phyloP scores from a whole-genome alignment of 2,113 vertebrate species.

The Fulmarus glacialis region DNA sequence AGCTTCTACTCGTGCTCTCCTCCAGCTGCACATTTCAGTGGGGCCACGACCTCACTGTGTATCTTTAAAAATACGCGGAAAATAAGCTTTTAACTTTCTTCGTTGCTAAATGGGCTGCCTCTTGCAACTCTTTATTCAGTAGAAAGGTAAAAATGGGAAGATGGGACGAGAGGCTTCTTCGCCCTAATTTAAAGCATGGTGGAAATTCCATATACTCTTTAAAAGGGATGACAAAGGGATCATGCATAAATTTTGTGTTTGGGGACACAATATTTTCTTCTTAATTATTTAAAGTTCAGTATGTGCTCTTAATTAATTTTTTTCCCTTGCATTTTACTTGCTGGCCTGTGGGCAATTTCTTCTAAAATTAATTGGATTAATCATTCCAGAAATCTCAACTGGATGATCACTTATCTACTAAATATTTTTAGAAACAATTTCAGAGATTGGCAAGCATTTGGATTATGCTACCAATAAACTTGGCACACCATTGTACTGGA shows the following conservation, averaged over 20 bases:
- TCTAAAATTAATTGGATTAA: neutral
- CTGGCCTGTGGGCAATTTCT: neutral
- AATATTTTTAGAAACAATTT: neutral
- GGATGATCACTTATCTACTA: neutral
- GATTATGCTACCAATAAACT: neutral
- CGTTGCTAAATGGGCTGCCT: neutral
- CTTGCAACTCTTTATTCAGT: neutral
- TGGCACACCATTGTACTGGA: neutral
- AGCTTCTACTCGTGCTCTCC: neutral
- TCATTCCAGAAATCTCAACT: neutral
- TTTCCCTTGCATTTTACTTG: neutral
- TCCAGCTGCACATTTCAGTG: conserved; percentile 11
- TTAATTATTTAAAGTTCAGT: neutral
- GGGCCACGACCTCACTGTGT: neutral
- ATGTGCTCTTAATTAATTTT: neutral
- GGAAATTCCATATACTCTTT: neutral
- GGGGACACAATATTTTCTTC: neutral
- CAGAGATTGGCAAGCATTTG: neutral
- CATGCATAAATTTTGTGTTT: neutral
- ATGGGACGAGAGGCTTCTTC: neutral
- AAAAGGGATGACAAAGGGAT: neutral
- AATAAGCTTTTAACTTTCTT: neutral
- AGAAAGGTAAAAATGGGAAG: neutral
- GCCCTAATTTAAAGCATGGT: neutral
- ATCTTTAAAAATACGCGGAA: neutral